Conservation (phyloP, 2,113 vertebrate species). For the Gambusia holbrooki region DNA sequence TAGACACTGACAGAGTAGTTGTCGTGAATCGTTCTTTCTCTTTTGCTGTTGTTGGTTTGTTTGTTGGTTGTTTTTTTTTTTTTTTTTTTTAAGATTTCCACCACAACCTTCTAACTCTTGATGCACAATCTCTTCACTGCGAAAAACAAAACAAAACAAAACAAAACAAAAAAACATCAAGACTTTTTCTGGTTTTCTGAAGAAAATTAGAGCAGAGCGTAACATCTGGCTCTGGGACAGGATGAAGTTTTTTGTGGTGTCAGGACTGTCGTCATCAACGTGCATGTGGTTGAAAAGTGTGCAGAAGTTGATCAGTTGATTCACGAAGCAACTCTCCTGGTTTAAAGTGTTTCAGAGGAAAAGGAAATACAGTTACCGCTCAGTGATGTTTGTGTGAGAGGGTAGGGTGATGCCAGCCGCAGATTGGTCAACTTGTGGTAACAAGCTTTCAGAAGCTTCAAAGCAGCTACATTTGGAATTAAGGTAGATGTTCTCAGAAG, state of each 20-base stretch:
- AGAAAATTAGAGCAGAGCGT: neutral
- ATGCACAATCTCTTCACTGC: neutral
- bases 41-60: too few relatives aligned
- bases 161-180: neutral
- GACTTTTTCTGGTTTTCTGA: slow-evolving; percentile 21
- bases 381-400: slow-evolving; percentile 9
- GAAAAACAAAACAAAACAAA: too few relatives aligned
- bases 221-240: slow-evolving; percentile 8
- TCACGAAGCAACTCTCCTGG: slow-evolving; percentile 17
- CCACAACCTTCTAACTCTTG: neutral
- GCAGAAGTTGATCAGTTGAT: slow-evolving; percentile 51
- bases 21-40: slow-evolving; percentile 58
- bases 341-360: slow-evolving; percentile 47
- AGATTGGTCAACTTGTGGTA: slow-evolving; percentile 37
- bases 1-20: slow-evolving; percentile 65
- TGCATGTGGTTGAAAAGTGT: slow-evolving; percentile 23
- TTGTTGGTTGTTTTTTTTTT: too few relatives aligned
- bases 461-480: slow-evolving; percentile 7
- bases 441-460: neutral
- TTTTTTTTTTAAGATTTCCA: neutral
- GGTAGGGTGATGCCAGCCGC: slow-evolving; percentile 9
- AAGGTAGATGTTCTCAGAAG: slow-evolving; percentile 31
- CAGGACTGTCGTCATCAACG: slow-evolving; percentile 17
- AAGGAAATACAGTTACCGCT: slow-evolving; percentile 41
- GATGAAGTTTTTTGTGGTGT: slow-evolving; percentile 1